Evolutionary conservation across 2,113 vertebrate genomes (phyloP), one percentile per base, ranked within the genome.

Genomic region (Parus major): DNA sequence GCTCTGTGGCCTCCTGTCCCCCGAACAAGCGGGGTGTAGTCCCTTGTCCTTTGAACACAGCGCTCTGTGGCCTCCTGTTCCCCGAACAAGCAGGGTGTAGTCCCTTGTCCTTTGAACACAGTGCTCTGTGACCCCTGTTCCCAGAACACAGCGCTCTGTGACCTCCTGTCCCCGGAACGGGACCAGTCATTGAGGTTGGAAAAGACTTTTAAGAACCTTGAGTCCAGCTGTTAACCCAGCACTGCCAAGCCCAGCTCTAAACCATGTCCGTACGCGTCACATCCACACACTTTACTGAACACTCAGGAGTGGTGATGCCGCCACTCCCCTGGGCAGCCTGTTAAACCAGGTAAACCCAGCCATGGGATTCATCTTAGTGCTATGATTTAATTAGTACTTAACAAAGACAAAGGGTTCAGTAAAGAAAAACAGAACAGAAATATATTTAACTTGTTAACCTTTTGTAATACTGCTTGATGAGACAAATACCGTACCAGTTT

Each of bases 71-170:
- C 13, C 23, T 1, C 10, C 11, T 16, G 63, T 7, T 7, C 20
- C 41, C 9, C 19, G 39, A 11, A 16, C 61, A 31, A 6, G 7
- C 14, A 27, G 5, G 8, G 9, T 24, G 42, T 8, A 7, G 11
- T 6, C 21, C 5, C 13, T 4, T 5, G 21, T 17, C 4, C 10
- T 27, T 10, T 2, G 8, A 4, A 5, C 41, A 3, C 41, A 6
- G 25, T 11, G 25, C 10, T 35, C 10, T 2, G 52, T 7, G 10
- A 4, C 13, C 23, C 10, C 11, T 16, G 63, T 7, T 7, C 20
- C 41, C 28, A 8, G 11, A 3, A 17, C 15, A 17, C 31, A n/a
- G n/a, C 18, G 15, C 15, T 24, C 15, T 24, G 33, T 8, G 11
- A 8, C 11, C 44, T 1, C 15, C 1, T 6, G 55, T 15, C 5